phyloP scores from a whole-genome alignment of 2,797 vertebrate genomes.

The Myotis planiceps region DNA sequence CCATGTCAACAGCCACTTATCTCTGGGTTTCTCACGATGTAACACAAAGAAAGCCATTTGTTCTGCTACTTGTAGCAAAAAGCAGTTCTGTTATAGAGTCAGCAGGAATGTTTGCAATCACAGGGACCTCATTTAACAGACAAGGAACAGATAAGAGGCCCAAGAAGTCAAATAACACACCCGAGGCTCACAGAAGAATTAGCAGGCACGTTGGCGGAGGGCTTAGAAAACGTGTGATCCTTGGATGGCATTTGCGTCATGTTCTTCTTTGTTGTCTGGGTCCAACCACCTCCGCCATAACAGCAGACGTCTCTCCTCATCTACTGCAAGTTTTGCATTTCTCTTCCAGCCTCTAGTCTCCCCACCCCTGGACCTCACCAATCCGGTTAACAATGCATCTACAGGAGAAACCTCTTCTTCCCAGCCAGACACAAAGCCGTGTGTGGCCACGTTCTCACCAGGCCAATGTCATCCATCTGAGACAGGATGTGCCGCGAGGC shows the following conservation, averaged over 20 bases:
- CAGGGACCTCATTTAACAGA: neutral
- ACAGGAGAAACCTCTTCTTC: neutral
- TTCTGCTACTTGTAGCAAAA: constrained; percentile 10
- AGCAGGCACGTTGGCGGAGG: neutral
- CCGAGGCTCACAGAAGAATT: neutral
- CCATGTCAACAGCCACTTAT: neutral
- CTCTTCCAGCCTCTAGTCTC: neutral
- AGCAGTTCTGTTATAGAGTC: neutral
- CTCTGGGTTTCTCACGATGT: neutral
- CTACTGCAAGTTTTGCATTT: neutral
- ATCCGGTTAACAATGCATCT: neutral
- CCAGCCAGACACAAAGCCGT: neutral
- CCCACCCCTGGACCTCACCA: neutral
- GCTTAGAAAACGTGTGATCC: neutral
- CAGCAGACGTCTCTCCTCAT: neutral
- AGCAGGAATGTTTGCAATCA: neutral
- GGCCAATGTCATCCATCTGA: neutral
- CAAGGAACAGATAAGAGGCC: neutral
- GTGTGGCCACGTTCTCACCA: too few species aligned
- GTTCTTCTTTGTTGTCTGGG: neutral
- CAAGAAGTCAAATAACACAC: neutral
- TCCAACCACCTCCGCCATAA: neutral
- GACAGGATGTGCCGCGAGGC: neutral
- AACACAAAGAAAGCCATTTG: constrained; percentile 12
- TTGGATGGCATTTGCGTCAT: neutral